These are phyloP conservation scores for Drosophila colorata DNA, from an alignment of 2,888 invertebrate species.

Conservation along the genomic window DNA sequence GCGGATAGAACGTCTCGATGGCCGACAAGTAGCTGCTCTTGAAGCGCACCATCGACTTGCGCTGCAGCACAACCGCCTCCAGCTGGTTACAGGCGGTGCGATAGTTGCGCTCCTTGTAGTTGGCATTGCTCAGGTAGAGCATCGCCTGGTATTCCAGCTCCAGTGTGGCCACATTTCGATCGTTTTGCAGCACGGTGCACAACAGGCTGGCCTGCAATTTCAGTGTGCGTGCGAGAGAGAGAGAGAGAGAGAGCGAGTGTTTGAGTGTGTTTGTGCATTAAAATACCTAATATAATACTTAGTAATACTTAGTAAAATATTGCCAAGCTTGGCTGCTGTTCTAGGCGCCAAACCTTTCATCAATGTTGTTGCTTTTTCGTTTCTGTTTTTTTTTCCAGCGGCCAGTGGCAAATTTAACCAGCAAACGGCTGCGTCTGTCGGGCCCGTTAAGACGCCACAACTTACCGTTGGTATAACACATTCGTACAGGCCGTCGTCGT, in stretches of 20 bases:
- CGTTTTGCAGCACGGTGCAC: slow-evolving; percentile 88
- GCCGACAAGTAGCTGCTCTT: slow-evolving; percentile 72
- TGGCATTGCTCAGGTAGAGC: slow-evolving; percentile 89
- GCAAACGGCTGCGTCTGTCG: background rate
- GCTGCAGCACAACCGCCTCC: slow-evolving; percentile 86
- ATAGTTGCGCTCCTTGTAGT: slow-evolving; percentile 89
- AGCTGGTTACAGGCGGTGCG: slow-evolving; percentile 88
- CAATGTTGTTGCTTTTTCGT: background rate
- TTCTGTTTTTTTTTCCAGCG: background rate
- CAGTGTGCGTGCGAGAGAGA: background rate
- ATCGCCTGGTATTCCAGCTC: slow-evolving; percentile 89
- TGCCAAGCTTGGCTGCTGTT: background rate
- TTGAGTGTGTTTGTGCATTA: background rate
- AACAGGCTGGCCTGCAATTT: slow-evolving; percentile 88
- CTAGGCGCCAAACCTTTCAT: background rate
- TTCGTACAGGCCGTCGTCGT: slow-evolving; percentile 90
- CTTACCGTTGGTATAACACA: slow-evolving; percentile 90
- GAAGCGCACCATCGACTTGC: slow-evolving; percentile 78
- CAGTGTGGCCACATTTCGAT: slow-evolving; percentile 85
- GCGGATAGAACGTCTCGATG: slow-evolving; percentile 78
- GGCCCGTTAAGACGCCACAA: slow-evolving; percentile 21
- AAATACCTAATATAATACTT: too few species aligned
- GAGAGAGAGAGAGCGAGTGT: background rate
- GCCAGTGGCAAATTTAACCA: background rate
- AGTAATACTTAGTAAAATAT: background rate